Percentiles rank a stretch among this genome's conserved stretches.
These are phyloP conservation scores for Ischnus inquisitorius DNA, from an alignment of 2,888 invertebrate genomes.

Conservation along the genomic window DNA sequence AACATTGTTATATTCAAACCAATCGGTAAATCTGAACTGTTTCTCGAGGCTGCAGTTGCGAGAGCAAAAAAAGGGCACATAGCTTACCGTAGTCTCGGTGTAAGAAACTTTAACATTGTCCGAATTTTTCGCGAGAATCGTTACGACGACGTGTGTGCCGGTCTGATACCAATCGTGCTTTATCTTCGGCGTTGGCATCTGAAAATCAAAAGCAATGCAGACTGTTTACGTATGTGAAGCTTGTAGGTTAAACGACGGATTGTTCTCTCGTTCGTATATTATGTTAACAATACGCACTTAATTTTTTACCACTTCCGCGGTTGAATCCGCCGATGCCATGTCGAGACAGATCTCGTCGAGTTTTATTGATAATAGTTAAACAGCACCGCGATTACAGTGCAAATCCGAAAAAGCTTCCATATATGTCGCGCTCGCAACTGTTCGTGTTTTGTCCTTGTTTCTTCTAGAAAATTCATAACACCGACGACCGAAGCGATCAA, in stretches of 20 bases:
- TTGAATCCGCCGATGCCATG: slow-evolving; percentile 70
- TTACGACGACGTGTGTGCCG: slow-evolving; percentile 93
- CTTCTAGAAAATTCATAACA: slow-evolving; percentile 45
- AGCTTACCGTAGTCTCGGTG: slow-evolving; percentile 86
- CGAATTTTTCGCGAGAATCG: slow-evolving; percentile 93
- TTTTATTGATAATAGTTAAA: slow-evolving; percentile 18
- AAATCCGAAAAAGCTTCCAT: slow-evolving; percentile 14
- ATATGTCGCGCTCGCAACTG: slow-evolving; percentile 11
- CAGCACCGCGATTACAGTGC: not conserved
- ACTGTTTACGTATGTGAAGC: slow-evolving; percentile 28
- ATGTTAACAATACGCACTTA: slow-evolving; percentile 61
- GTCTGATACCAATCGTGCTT: slow-evolving; percentile 96
- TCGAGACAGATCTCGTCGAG: slow-evolving; percentile 4
- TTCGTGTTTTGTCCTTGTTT: slow-evolving; percentile 28
- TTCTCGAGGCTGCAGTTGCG: too few relatives aligned
- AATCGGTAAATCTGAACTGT: slow-evolving; percentile 52
- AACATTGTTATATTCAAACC: slow-evolving; percentile 67
- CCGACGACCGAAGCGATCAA: not conserved
- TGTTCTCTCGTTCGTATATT: not conserved
- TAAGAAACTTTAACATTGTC: slow-evolving; percentile 90
- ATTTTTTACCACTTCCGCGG: slow-evolving; percentile 43
- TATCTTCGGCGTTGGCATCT: slow-evolving; percentile 86
- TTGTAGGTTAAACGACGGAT: slow-evolving; percentile 50
- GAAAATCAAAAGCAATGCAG: slow-evolving; percentile 62
- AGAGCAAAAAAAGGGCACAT: too few relatives aligned